phyloP scores from a whole-genome alignment of 2,113 vertebrate species.

The Vidua macroura region DNA sequence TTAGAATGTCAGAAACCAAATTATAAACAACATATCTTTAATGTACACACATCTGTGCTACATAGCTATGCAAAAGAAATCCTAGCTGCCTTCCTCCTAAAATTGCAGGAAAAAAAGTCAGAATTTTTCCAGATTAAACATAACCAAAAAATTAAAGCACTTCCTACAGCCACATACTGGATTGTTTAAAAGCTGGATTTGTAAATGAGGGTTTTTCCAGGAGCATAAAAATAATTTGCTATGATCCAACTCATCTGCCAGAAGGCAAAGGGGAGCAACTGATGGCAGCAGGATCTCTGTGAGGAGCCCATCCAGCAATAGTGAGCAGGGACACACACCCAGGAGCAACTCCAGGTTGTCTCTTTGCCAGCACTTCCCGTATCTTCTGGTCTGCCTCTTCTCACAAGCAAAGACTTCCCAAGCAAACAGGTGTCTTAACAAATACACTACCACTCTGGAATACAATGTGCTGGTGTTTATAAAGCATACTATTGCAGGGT shows the following conservation, averaged over 20 bases:
- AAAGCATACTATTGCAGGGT: neutral
- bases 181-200: neutral
- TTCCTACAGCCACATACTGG: neutral
- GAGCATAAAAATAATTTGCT: neutral
- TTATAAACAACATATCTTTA: neutral
- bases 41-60: neutral
- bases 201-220: neutral
- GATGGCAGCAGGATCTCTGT: fast-evolving
- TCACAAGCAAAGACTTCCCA: neutral
- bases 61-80: neutral
- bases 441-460: neutral
- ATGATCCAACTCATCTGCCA: neutral
- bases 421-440: neutral
- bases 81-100: neutral
- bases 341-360: neutral
- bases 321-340: neutral
- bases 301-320: fast-evolving
- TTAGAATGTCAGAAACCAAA: neutral
- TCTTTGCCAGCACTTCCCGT: neutral
- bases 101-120: neutral
- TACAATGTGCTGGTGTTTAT: neutral
- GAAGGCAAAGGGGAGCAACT: neutral
- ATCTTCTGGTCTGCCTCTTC: neutral
- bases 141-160: neutral
- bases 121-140: neutral